phyloP scores from a whole-genome alignment of 2,888 invertebrate genomes.

The Cantharis lateralis region DNA sequence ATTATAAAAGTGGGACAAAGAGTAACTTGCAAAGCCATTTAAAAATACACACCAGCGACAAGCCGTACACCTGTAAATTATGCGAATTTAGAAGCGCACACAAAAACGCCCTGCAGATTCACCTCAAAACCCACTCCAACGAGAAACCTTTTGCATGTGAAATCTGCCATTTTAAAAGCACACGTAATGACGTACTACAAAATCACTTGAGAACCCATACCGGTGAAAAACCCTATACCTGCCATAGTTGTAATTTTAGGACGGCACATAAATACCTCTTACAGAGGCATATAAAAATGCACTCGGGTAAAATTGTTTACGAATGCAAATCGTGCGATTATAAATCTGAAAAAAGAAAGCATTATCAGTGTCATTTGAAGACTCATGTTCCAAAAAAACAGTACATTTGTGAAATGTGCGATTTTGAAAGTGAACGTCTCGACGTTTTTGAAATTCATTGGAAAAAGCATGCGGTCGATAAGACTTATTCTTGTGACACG shows the following conservation, averaged over 20 bases:
- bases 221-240: neutral
- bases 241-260: neutral
- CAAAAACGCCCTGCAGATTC: neutral
- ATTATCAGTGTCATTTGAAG: neutral
- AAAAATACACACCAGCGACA: too few species aligned
- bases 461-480: neutral
- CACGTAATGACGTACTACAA: neutral
- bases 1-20: too few species aligned
- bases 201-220: slow-evolving; percentile 1
- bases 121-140: neutral
- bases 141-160: neutral
- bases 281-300: neutral
- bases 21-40: too few species aligned
- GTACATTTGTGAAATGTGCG: neutral
- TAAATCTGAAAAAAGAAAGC: neutral
- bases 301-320: neutral
- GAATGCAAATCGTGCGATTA: neutral
- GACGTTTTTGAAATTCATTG: neutral
- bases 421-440: neutral
- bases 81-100: too few species aligned
- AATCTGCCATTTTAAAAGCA: neutral
- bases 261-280: neutral
- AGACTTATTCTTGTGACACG: neutral
- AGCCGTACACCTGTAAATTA: too few species aligned
- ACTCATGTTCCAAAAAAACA: neutral